These are phyloP conservation scores for Drosophila obscura DNA, from an alignment of 1,140 invertebrate genomes.

Conservation along the genomic window DNA sequence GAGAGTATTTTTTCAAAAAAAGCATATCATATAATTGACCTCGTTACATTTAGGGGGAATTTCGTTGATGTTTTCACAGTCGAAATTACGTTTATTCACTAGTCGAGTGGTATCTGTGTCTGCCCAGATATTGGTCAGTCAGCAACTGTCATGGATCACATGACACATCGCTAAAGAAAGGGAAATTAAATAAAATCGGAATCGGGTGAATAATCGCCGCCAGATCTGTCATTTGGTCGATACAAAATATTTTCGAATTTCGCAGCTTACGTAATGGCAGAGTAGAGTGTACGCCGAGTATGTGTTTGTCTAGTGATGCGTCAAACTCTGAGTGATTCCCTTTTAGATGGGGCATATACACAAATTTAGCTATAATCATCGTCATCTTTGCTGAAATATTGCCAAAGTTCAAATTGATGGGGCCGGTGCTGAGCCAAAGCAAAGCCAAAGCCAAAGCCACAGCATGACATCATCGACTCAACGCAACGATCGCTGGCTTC, in stretches of 20 bases:
- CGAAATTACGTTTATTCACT: slow-evolving; percentile 21
- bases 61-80: slow-evolving; percentile 48
- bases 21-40: slow-evolving; percentile 38
- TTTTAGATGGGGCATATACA: slow-evolving; percentile 19
- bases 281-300: slow-evolving; percentile 8
- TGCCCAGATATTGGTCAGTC: slow-evolving; percentile 17
- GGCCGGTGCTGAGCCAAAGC: background rate
- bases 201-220: slow-evolving; percentile 57
- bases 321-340: slow-evolving; percentile 39
- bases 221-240: slow-evolving; percentile 20
- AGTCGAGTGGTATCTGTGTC: slow-evolving; percentile 45
- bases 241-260: slow-evolving; percentile 38
- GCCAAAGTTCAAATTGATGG: slow-evolving; percentile 59
- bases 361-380: slow-evolving; percentile 63
- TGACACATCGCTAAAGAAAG: slow-evolving; percentile 75
- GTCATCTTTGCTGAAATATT: slow-evolving; percentile 52
- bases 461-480: slow-evolving; percentile 54
- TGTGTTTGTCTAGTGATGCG: slow-evolving; percentile 37
- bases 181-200: slow-evolving; percentile 40
- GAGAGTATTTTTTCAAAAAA: slow-evolving; percentile 15
- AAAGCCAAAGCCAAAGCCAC: slow-evolving; percentile 13
- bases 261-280: slow-evolving; percentile 44
- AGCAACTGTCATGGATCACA: slow-evolving; percentile 64
- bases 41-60: slow-evolving; percentile 49
- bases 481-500: slow-evolving; percentile 27